Evolutionary conservation across 2,113 vertebrate genomes (phyloP), one percentile per base, ranked within the genome.

Genomic region (Heterotis niloticus): DNA sequence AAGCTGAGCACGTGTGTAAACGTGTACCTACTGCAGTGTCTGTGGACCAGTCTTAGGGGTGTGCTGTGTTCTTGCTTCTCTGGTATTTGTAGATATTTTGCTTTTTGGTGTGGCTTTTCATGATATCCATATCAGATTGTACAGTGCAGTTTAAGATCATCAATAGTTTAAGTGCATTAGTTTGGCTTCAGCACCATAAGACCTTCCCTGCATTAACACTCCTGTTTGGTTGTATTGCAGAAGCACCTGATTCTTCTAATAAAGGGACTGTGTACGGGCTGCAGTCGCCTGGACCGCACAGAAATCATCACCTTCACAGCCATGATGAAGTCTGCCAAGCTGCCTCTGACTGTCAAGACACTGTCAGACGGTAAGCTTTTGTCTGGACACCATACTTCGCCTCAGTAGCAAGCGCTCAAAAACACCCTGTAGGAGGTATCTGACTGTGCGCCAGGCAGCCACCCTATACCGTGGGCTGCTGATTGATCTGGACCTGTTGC

Each of bases 301-400:
- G 98, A 99, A 84, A 99, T 99, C 60, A 99, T 99, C 81, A 99
- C 97, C 26, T 99, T 99, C 84, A 99, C 98, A 12, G 98, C 98
- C 0, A 99, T 99, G 98, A 99, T 99, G 98, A 99, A 99, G 82
- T 99, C 98, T 0, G 97, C 98, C 84, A 98, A 98, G 88, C 91
- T 99, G 86, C 98, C 98, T 64, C 96, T 98, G 86, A 99, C 97
- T 1, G 90, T 99, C 86, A 98, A 97, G 92, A 99, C 98, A 0
- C 96, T 99, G 79, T 99, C 98, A 71, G 98, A 99, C 76, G 97
- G 98, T 98, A 82, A 86, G 92, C 59, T 34, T 60, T 24, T 52
- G 7, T 24, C 17, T 20, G 12, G 44, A 5, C 69, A 44, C 10
- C 44, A n/a, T 52, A 51, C 51, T 20, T 4, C 13, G 59, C 12